Evolutionary conservation across 2,888 invertebrate species (phyloP).

Genomic region (Morpho achilles): DNA sequence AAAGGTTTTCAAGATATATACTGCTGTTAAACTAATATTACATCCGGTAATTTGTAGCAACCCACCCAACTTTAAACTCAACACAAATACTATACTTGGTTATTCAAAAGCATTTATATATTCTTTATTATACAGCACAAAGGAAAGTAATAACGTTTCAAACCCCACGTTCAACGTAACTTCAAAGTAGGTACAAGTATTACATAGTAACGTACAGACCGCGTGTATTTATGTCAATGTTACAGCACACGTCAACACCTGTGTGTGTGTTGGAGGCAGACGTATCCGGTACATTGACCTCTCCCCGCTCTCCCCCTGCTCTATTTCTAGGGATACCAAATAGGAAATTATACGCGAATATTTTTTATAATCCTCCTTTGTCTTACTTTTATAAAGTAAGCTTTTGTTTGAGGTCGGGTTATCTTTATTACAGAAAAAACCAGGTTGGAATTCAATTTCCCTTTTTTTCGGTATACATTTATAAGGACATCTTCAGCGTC

Average conservation of each 20-base stretch:
- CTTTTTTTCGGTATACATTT: too few relatives aligned
- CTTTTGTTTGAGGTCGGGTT: too few relatives aligned
- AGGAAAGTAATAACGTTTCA: conserved; percentile 8
- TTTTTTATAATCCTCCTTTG: too few relatives aligned
- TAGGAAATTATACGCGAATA: not conserved
- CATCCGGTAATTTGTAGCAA: too few relatives aligned
- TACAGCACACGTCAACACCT: conserved; percentile 48
- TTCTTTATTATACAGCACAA: conserved; percentile 8
- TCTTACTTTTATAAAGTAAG: too few relatives aligned
- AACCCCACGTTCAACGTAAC: conserved; percentile 8
- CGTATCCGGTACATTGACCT: conserved; percentile 76
- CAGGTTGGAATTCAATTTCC: too few relatives aligned
- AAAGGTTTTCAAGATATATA: too few relatives aligned
- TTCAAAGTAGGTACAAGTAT: conserved; percentile 6
- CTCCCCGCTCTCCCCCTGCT: conserved; percentile 42
- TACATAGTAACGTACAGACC: conserved; percentile 17
- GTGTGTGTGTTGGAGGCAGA: conserved; percentile 54
- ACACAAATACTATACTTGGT: too few relatives aligned
- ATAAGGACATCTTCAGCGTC: too few relatives aligned
- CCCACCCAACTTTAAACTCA: not conserved
- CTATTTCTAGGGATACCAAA: conserved; percentile 25
- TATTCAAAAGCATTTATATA: conserved; percentile 2
- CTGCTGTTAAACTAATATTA: too few relatives aligned
- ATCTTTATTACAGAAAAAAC: too few relatives aligned
- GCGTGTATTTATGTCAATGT: conserved; percentile 73